phyloP scores from a whole-genome alignment of 2,888 invertebrate species.

The Ischnura elegans region DNA sequence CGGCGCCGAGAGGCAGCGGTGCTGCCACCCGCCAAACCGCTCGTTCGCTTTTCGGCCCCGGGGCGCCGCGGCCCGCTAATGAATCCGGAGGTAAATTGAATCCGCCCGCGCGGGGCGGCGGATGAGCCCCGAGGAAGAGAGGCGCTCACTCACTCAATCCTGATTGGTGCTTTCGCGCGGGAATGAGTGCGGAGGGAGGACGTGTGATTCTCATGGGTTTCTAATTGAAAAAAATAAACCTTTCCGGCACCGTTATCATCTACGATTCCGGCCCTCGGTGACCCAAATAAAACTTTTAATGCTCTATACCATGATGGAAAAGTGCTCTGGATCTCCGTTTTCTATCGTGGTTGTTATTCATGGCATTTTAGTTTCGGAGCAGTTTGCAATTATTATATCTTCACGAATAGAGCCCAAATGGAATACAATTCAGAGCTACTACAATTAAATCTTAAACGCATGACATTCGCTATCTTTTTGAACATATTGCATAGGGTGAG shows the following conservation, averaged over 20 bases:
- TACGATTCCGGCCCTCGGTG: not conserved
- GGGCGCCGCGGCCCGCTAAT: not conserved
- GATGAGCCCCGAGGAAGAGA: not conserved
- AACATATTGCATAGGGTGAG: too few species aligned
- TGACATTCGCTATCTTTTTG: too few species aligned
- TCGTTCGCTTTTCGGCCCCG: not conserved
- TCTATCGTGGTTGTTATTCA: too few species aligned
- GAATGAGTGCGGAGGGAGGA: not conserved
- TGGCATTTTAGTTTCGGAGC: too few species aligned
- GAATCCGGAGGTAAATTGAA: conserved; percentile 19
- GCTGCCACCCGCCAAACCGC: not conserved
- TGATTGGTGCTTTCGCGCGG: not conserved
- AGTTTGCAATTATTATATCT: too few species aligned
- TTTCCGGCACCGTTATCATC: not conserved
- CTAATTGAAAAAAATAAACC: not conserved
- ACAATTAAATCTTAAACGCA: too few species aligned
- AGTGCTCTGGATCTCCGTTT: too few species aligned
- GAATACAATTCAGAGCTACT: too few species aligned
- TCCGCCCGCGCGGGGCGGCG: not conserved
- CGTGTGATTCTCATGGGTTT: not conserved
- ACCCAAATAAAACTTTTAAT: not conserved
- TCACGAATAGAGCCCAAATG: too few species aligned
- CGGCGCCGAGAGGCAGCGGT: not conserved
- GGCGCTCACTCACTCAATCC: not conserved
- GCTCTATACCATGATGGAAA: too few species aligned